Conservation (phyloP, 2,888 invertebrate species). For the Trissolcus brochymenae region DNA sequence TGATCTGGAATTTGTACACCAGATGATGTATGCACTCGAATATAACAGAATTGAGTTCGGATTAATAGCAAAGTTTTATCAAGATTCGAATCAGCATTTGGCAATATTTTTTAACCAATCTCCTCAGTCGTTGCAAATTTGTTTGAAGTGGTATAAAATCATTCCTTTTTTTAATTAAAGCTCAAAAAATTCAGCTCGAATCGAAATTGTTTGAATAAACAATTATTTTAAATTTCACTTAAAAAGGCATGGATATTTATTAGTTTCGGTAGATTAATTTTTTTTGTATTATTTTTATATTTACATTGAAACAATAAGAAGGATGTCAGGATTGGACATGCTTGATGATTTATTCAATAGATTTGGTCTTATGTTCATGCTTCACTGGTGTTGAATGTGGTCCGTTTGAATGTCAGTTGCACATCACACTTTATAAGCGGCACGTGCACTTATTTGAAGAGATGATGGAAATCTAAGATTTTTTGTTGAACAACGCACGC, state of each 20-base stretch:
- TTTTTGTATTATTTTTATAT: neutral
- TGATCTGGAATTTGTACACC: constrained; percentile 30
- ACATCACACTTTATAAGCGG: constrained; percentile 35
- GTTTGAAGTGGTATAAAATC: neutral
- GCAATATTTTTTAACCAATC: constrained; percentile 5
- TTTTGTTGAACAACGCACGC: constrained; percentile 33
- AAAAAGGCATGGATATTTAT: neutral
- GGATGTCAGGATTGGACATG: constrained; percentile 12
- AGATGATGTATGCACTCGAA: constrained; percentile 22
- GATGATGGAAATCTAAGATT: constrained; percentile 52
- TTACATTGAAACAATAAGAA: neutral
- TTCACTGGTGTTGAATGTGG: neutral
- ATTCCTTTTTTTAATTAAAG: too few species aligned
- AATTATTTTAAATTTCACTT: neutral
- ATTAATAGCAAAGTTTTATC: constrained; percentile 52
- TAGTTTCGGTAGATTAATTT: neutral
- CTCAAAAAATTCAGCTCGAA: too few species aligned
- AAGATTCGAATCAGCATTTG: constrained; percentile 19
- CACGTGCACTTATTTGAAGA: constrained; percentile 35
- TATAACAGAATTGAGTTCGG: constrained; percentile 27
- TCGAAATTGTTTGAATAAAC: too few species aligned
- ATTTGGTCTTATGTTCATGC: constrained; percentile 9
- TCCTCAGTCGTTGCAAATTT: neutral
- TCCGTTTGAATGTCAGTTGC: constrained; percentile 30
- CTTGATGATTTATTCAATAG: constrained; percentile 14